Percentiles rank a stretch among this genome's conserved stretches.
Conservation (phyloP, 1,140 invertebrate genomes). For the Drosophila bipectinata region DNA sequence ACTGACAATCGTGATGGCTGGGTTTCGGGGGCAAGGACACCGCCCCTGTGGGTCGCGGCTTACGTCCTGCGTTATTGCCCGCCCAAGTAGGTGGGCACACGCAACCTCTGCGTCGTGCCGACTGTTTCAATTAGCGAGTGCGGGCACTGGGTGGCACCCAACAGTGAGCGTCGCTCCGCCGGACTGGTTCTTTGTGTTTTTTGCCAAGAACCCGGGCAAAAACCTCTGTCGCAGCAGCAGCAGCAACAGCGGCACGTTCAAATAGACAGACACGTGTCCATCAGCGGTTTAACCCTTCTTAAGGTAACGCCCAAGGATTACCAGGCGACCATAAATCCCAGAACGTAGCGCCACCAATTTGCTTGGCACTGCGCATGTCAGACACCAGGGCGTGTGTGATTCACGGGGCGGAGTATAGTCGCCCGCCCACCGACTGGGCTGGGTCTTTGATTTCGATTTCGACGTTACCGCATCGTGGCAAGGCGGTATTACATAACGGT, state of each 20-base stretch:
- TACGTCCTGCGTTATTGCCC: conserved; percentile 31
- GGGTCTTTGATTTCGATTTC: conserved; percentile 31
- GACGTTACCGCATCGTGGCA: conserved; percentile 55
- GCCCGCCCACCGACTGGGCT: conserved; percentile 51
- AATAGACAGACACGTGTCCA: conserved; percentile 82
- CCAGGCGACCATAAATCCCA: conserved; percentile 63
- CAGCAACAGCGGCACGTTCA: conserved; percentile 48
- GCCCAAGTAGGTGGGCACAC: conserved; percentile 57
- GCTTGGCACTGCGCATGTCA: conserved; percentile 59
- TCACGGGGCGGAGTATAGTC: conserved; percentile 70
- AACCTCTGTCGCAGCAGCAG: conserved; percentile 57
- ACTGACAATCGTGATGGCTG: conserved; percentile 2
- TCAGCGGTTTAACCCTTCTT: conserved; percentile 84
- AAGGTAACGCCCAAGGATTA: conserved; percentile 84
- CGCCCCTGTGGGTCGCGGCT: conserved; percentile 57
- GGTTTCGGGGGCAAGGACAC: conserved; percentile 10
- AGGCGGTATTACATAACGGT: conserved; percentile 62
- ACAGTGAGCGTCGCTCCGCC: conserved; percentile 32
- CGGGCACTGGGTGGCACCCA: conserved; percentile 66
- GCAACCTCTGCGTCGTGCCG: conserved; percentile 28
- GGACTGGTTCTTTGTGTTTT: conserved; percentile 73
- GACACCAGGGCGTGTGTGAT: conserved; percentile 61
- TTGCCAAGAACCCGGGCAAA: conserved; percentile 62
- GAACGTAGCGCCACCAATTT: not conserved
- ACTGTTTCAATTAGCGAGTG: conserved; percentile 53